Evolutionary conservation across 92 coral and sea anemone genomes (phyloP).

Genomic region (Plumapathes pennacea): DNA sequence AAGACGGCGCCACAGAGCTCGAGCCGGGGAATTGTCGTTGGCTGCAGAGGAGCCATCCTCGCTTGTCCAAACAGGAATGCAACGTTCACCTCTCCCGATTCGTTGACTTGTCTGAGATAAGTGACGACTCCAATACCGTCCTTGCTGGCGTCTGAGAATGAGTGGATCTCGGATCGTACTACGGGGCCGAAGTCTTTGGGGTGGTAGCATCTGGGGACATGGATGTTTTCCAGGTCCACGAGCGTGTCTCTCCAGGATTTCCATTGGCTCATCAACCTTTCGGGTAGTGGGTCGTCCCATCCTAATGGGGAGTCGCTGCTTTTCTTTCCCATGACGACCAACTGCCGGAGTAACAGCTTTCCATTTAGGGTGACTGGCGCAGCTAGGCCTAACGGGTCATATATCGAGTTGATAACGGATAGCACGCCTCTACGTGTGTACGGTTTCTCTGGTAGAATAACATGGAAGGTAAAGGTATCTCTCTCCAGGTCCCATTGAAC

Average conservation of each 20-base stretch:
- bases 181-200: slow-evolving; percentile 13
- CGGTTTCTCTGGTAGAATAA: too few relatives aligned
- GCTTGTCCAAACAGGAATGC: slow-evolving; percentile 14
- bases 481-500: slow-evolving; percentile 19
- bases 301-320: too few relatives aligned
- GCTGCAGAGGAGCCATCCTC: slow-evolving; percentile 6
- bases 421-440: too few relatives aligned
- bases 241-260: slow-evolving; percentile 16
- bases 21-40: neutral
- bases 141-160: slow-evolving; percentile 21
- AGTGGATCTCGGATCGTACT: slow-evolving; percentile 15
- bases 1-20: slow-evolving; percentile 1
- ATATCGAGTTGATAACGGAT: too few relatives aligned
- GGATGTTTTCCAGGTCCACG: neutral
- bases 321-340: too few relatives aligned
- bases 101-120: slow-evolving; percentile 10
- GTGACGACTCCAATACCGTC: slow-evolving; percentile 7
- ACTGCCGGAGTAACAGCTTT: too few relatives aligned
- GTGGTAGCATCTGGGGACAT: slow-evolving; percentile 14
- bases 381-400: too few relatives aligned
- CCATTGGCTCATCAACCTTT: slow-evolving; percentile 11
- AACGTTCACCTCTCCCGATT: neutral
- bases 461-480: slow-evolving; percentile 2
- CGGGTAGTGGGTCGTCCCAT: slow-evolving; percentile 39
- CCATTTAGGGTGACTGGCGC: too few relatives aligned